Conservation (phyloP, 1,140 invertebrate species). For the Drosophila pallidifrons region DNA sequence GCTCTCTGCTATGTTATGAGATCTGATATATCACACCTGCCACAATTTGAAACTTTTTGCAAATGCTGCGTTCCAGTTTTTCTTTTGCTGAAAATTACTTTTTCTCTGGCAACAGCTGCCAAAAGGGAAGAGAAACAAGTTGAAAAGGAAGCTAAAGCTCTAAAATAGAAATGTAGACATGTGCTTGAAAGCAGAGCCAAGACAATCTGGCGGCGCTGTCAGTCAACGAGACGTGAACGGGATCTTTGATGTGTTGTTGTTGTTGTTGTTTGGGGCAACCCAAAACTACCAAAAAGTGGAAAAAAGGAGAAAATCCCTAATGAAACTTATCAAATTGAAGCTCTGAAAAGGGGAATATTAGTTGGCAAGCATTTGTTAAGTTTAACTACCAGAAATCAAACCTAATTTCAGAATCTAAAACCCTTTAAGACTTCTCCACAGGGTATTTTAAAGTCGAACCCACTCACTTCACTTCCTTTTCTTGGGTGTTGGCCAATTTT, state of each 20-base stretch:
- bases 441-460: background rate
- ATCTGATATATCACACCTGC: slow-evolving; percentile 50
- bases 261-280: slow-evolving; percentile 3
- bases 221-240: slow-evolving; percentile 26
- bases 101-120: slow-evolving; percentile 47
- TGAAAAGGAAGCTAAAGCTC: background rate
- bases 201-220: slow-evolving; percentile 64
- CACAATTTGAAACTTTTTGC: slow-evolving; percentile 46
- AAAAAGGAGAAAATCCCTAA: background rate
- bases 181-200: slow-evolving; percentile 57
- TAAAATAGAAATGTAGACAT: slow-evolving; percentile 39
- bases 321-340: background rate
- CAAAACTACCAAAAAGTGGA: background rate
- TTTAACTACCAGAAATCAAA: too few species aligned
- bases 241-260: slow-evolving; percentile 21
- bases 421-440: background rate
- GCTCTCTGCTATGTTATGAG: background rate
- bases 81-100: slow-evolving; percentile 34
- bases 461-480: background rate
- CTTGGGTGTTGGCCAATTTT: slow-evolving; percentile 3
- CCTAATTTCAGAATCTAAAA: too few species aligned
- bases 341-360: background rate
- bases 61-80: slow-evolving; percentile 62
- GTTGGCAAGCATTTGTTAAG: background rate
- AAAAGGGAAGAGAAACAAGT: background rate